phyloP scores from a whole-genome alignment of 2,113 vertebrate species.

The Rafetus swinhoei region DNA sequence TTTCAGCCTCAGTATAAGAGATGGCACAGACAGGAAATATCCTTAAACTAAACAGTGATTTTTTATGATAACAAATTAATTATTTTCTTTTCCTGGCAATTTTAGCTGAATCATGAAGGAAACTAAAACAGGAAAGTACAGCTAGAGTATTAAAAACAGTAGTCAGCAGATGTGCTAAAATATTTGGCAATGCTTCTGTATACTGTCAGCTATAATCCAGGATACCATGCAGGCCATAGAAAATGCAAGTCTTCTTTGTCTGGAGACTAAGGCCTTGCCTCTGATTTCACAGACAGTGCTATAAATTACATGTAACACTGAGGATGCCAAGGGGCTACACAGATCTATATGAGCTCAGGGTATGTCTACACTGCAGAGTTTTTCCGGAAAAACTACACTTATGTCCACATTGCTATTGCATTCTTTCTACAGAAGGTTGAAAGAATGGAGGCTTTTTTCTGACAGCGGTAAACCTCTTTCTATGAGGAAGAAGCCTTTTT shows the following conservation, averaged over 20 bases:
- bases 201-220: slow-evolving; percentile 34
- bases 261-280: background rate
- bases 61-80: background rate
- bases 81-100: background rate
- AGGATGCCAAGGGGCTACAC: background rate
- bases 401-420: too few relatives aligned
- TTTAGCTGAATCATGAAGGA: slow-evolving; percentile 63
- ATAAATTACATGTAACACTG: slow-evolving; percentile 43
- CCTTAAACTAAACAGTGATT: background rate
- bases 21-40: background rate
- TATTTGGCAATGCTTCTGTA: slow-evolving; percentile 42
- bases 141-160: slow-evolving; percentile 39
- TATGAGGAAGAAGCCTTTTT: too few relatives aligned
- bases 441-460: too few relatives aligned
- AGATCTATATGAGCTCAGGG: background rate
- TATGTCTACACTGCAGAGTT: too few relatives aligned
- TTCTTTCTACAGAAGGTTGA: too few relatives aligned
- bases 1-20: background rate
- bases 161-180: slow-evolving; percentile 31
- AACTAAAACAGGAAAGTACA: background rate
- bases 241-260: slow-evolving; percentile 50
- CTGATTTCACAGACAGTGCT: background rate
- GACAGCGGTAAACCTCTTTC: too few relatives aligned
- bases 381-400: too few relatives aligned
- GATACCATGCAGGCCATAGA: slow-evolving; percentile 47